Conservation (phyloP, 1,140 invertebrate genomes). For the Condylostylus longicornis region DNA sequence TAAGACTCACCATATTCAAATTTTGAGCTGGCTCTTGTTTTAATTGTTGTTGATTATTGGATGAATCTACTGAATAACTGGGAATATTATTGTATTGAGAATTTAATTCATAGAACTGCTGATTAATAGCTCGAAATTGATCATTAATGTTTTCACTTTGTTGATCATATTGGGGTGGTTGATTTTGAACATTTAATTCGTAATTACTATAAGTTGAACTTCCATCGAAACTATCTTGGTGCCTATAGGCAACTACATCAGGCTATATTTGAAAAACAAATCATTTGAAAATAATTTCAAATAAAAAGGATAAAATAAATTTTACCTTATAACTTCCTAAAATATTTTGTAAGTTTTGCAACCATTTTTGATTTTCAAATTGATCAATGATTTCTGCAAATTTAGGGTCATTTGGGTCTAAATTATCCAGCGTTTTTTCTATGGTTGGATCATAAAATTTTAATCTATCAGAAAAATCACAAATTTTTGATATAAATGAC, state of each 20-base stretch:
- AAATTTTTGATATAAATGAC: conserved; percentile 39
- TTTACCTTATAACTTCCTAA: conserved; percentile 17
- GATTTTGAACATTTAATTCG: conserved; percentile 3
- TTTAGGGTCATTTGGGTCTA: conserved; percentile 19
- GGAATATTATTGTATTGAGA: conserved; percentile 22
- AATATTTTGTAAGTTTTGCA: conserved; percentile 33
- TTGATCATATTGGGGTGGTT: conserved; percentile 5
- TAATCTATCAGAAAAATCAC: conserved; percentile 35
- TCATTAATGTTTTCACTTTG: conserved; percentile 23
- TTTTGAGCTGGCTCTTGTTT: conserved; percentile 4
- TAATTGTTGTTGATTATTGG: conserved; percentile 4
- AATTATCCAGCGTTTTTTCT: conserved; percentile 22
- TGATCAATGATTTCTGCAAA: conserved; percentile 19
- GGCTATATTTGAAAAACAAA: too few relatives aligned
- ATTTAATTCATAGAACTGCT: conserved; percentile 27
- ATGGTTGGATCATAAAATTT: conserved; percentile 63
- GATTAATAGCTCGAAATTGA: conserved; percentile 27
- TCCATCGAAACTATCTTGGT: neutral
- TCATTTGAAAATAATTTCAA: too few relatives aligned
- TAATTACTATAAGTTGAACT: neutral
- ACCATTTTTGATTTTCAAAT: conserved; percentile 37
- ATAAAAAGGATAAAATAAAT: too few relatives aligned
- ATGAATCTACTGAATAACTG: conserved; percentile 1
- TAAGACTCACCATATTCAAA: conserved; percentile 2
- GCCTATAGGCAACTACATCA: too few relatives aligned